Conservation (phyloP, 2,113 vertebrate genomes). For the Pterocles burchelli region DNA sequence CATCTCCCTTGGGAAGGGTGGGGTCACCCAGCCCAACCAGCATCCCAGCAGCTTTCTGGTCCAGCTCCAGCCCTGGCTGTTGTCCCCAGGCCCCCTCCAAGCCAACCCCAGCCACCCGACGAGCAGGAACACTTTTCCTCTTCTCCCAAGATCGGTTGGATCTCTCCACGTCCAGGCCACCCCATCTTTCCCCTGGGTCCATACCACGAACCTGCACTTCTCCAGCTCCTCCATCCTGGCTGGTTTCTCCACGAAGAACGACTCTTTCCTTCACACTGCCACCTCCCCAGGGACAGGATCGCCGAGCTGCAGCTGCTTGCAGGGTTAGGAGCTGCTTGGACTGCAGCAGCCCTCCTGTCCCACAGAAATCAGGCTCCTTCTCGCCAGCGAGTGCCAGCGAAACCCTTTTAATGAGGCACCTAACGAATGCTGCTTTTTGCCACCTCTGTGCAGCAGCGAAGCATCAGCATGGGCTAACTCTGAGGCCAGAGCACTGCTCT, state of each 20-base stretch:
- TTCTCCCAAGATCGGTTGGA: rapidly evolving
- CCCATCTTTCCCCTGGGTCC: neutral
- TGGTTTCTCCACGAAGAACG: rapidly evolving
- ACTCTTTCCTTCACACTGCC: neutral
- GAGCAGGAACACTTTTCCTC: neutral
- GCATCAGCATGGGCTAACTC: neutral
- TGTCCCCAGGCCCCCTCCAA: neutral
- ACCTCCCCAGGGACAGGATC: neutral
- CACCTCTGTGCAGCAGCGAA: neutral
- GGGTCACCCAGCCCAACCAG: neutral
- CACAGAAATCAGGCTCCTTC: neutral
- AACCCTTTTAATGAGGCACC: neutral
- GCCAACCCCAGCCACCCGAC: rapidly evolving
- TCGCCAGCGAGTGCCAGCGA: neutral
- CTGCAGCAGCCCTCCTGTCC: neutral
- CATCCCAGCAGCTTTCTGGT: neutral
- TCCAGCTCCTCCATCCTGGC: neutral
- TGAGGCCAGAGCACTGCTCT: rapidly evolving
- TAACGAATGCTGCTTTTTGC: neutral
- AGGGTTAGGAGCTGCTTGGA: neutral
- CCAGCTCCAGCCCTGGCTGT: neutral
- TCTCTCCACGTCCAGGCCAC: neutral
- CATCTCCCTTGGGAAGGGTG: conserved; percentile 24
- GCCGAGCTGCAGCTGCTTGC: rapidly evolving
- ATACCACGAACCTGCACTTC: neutral